phyloP scores from a whole-genome alignment of 2,113 vertebrate species.

The Eleginops maclovinus region DNA sequence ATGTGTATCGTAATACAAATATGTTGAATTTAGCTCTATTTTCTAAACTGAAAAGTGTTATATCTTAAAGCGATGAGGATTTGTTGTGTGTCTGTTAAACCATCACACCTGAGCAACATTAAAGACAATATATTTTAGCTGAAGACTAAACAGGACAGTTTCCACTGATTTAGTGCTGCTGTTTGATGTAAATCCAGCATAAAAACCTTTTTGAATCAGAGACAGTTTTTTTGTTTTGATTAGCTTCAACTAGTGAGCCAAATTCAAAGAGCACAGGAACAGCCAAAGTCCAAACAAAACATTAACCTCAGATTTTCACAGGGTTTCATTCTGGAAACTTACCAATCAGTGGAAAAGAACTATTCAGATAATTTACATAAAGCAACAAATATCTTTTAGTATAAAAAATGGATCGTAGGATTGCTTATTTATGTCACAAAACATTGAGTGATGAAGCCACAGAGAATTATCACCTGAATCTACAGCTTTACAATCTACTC shows the following conservation, averaged over 20 bases:
- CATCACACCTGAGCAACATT: not conserved
- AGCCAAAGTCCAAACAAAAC: not conserved
- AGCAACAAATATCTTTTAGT: not conserved
- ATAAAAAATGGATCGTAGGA: not conserved
- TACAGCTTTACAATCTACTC: no score
- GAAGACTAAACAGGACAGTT: not conserved
- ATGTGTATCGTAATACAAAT: not conserved
- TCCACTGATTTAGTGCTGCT: not conserved
- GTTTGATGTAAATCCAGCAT: not conserved
- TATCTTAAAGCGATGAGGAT: not conserved
- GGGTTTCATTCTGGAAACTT: not conserved
- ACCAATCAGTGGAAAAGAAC: no score
- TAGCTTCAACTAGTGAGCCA: not conserved
- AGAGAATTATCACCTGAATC: not conserved
- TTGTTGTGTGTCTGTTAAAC: not conserved
- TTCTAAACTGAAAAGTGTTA: not conserved
- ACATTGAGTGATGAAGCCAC: not conserved
- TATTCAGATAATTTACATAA: not conserved
- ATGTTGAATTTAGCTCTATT: not conserved
- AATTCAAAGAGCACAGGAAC: not conserved
- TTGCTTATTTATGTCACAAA: not conserved
- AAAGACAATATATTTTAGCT: not conserved
- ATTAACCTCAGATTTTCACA: not conserved
- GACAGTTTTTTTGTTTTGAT: slow-evolving; percentile 11
- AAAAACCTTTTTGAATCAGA: not conserved